Base-by-base conservation (phyloP, 2,113 vertebrate genomes). In the Crotalus tigris region DNA sequence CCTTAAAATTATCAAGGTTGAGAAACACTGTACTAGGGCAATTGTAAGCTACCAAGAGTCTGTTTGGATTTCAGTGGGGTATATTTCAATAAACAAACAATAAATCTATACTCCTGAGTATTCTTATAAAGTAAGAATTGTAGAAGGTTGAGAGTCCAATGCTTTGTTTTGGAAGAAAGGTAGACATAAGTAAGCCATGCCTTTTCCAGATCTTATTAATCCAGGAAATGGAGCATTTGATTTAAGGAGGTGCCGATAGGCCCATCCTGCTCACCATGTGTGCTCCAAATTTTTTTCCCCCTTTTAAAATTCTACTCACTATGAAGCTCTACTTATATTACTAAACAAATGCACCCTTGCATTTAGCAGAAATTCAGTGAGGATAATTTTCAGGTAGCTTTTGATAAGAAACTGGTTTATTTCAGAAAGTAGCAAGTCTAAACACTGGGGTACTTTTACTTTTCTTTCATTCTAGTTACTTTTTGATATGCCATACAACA, bases 401-500 rank as follows among this genome's bases (percentile, higher is more conserved):
- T 81, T 7, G 3, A 44, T 81, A 44, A 81, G 33, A 81, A 81
- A 44, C 75, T 81, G 64, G 12, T 44, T 89, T 13, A 57, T 55
- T 92, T n/a, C 54, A 55, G 90, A 15, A 15, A 4, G 9, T n/a
- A 29, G 15, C 24, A 89, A 46, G 7, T 89, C 9, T 29, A 49
- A 87, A 75, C 0, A 21, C 61, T 92, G 7, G 64, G 11, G 55
- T 26, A 85, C 94, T 49, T 58, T 21, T 94, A 88, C 95, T 29
- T 0, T 39, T 33, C 11, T 92, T 44, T 95, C 95, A 92, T 94
- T 96, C 21, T 96, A 99, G 99, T 96, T 98, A 93, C 94, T 99
- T 94, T 99, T 99, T 96, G 97, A 97, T 19, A 98, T 98, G 94
- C 99, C 99, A 0, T 99, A 98, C 95, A 99, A 97, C 96, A 98